Evolutionary conservation across 1,140 invertebrate genomes (phyloP), one percentile per base, ranked within the genome.

Genomic region (Cephus cinctus): DNA sequence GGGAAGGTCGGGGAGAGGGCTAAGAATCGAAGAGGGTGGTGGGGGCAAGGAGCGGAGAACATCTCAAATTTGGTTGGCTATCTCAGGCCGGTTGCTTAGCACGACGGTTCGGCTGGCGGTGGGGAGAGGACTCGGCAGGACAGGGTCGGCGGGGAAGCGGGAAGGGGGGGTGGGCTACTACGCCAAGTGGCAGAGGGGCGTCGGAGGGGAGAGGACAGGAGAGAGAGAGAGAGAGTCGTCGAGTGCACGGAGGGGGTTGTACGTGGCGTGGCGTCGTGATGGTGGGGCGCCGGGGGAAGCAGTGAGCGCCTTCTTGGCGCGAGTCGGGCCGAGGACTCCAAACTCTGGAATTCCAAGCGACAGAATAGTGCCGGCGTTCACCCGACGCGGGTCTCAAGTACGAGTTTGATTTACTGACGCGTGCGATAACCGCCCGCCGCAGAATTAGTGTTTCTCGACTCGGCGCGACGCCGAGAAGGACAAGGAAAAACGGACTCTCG

Each of bases 41-140:
- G 61, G 60, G 62, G 58, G 52, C 35, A 63, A 68, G 63, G 51
- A 61, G 53, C 41, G 54, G 44, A 51, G 51, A 61, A 59, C 50
- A 56, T 71, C 66, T 71, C 63, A 68, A 69, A 72, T 73, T 73
- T 72, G 71, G 71, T 73, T 73, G 71, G 71, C 54, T 65, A 63
- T 67, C 59, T 67, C 54, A 52, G 58, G 60, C 43, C 47, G 56
- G 53, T 54, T 40, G 44, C 51, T 40, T 44, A 25, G 46, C 34
- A 48, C 45, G 45, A 38, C 16, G 20, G 31, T 19, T 12, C 34
- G 27, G 18, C 31, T 38, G 45, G 27, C 39, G 44, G 38, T 39
- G 36, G 4, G 18, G 19, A 23, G 21, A 12, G 15, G 18, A 20
- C 21, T 51, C 19, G 23, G 31, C 4, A 36, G 42, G 34, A 38